Evolutionary conservation across 2,113 vertebrate genomes (phyloP), one percentile per base, ranked within the genome.

Genomic region (Gymnogyps californianus): DNA sequence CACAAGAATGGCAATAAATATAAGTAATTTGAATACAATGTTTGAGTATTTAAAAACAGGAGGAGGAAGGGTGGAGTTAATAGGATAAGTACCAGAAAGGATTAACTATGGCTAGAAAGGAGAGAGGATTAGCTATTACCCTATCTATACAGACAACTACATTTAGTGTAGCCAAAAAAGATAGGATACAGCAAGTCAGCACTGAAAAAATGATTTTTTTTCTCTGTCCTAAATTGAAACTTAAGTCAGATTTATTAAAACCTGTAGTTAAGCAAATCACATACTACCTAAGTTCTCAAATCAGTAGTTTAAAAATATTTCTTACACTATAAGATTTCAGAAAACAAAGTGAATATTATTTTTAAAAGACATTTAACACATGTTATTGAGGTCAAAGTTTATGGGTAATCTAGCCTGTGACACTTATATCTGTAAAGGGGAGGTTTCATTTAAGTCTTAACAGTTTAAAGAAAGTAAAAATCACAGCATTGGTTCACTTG

Each of bases 91-190:
- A 93, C 79, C 22, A 26, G 81, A 91, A 97, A 97, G 67, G 76
- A 98, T 98, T 98, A 97, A 85, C 57, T 95, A 67, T 65, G 2
- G 12, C 82, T 96, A 92, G 89, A 96, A 83, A 94, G 51, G 64
- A 97, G 75, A 96, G 84, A 94, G 77, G 92, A 97, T 98, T 97
- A 98, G 77, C 47, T 97, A 94, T 97, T 97, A 95, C 94, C 89
- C 95, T 91, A 54, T 90, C 89, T 98, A 80, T 83, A 80, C 49
- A 97, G 93, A 92, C 82, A 92, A 80, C 83, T 90, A 78, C 52
- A 66, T 92, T 91, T 97, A 93, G 90, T 74, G n/a, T 86, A 93
- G 77, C 78, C 79, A 95, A 91, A 94, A 79, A 58, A 96, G 80
- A 94, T 76, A 96, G 47, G 44, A 90, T 84, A 72, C 10, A 89